These are phyloP conservation scores for Phacellophora camtschatica DNA, from an alignment of 30 jellyfish, hydroid and myxozoan genomes.

Conservation along the genomic window DNA sequence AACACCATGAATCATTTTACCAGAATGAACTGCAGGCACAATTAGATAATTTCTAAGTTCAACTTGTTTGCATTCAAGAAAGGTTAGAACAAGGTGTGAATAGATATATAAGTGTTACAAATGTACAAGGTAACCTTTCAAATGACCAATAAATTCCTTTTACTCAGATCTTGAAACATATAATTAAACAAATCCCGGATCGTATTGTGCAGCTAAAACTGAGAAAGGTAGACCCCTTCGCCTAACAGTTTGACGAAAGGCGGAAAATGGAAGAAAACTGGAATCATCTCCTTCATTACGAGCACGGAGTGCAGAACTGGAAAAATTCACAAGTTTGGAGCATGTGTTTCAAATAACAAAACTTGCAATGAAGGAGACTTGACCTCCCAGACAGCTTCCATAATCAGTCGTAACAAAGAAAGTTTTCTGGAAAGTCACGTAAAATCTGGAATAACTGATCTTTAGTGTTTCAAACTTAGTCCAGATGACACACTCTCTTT, in stretches of 20 bases:
- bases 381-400: background rate
- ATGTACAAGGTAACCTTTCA: no score
- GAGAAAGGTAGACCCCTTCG: conserved; percentile 1
- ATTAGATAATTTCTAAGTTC: background rate
- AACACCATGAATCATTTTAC: background rate
- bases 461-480: background rate
- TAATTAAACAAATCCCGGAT: background rate
- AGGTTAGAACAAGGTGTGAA: no score
- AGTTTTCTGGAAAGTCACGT: background rate
- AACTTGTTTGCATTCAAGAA: background rate
- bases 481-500: background rate
- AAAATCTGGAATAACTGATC: background rate
- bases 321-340: background rate
- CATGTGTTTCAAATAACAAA: background rate
- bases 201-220: background rate
- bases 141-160: no score
- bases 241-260: background rate
- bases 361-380: background rate
- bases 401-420: background rate
- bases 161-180: background rate
- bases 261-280: background rate
- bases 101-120: no score
- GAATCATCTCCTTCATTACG: background rate
- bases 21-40: background rate
- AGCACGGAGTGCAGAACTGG: background rate